phyloP scores from a whole-genome alignment of 2,888 invertebrate genomes.

The Venustoraphidia nigricollis region DNA sequence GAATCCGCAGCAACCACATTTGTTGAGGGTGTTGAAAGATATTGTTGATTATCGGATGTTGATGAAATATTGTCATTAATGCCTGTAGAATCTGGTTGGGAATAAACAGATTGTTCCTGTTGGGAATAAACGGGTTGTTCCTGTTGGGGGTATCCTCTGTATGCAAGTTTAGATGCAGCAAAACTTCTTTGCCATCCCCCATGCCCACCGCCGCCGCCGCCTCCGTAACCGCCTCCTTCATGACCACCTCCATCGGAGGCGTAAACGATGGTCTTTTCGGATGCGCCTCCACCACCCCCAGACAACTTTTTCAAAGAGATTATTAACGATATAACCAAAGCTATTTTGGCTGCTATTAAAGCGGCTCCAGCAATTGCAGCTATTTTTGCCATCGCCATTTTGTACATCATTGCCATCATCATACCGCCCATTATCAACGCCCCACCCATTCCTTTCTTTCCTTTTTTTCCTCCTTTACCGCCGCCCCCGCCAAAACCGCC shows the following conservation, averaged over 20 bases:
- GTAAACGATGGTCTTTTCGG: constrained; percentile 11
- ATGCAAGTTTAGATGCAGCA: constrained; percentile 2
- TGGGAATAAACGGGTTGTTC: too few relatives aligned
- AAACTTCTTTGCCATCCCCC: constrained; percentile 17
- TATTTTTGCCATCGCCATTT: constrained; percentile 50
- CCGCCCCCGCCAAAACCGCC: too few relatives aligned
- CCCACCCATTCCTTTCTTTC: constrained; percentile 22
- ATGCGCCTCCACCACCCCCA: constrained; percentile 19
- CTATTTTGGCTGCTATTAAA: constrained; percentile 62
- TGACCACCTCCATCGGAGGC: constrained; percentile 16
- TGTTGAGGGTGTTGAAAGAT: too few relatives aligned
- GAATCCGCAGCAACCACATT: too few relatives aligned
- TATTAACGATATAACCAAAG: constrained; percentile 63
- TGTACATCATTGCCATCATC: constrained; percentile 44
- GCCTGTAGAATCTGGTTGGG: too few relatives aligned
- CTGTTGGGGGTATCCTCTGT: too few relatives aligned
- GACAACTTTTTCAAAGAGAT: constrained; percentile 66
- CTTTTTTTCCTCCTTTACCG: constrained; percentile 18
- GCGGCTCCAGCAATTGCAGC: constrained; percentile 68
- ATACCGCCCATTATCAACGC: constrained; percentile 43
- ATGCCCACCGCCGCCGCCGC: constrained; percentile 19
- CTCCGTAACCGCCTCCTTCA: constrained; percentile 23
- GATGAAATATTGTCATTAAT: too few relatives aligned
- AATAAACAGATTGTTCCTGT: too few relatives aligned
- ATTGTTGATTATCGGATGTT: too few relatives aligned